A percentile compares a stretch with the other conserved stretches of the same genome.
These are phyloP conservation scores for Xestobium rufovillosum DNA, from an alignment of 2,888 invertebrate species.

Conservation along the genomic window DNA sequence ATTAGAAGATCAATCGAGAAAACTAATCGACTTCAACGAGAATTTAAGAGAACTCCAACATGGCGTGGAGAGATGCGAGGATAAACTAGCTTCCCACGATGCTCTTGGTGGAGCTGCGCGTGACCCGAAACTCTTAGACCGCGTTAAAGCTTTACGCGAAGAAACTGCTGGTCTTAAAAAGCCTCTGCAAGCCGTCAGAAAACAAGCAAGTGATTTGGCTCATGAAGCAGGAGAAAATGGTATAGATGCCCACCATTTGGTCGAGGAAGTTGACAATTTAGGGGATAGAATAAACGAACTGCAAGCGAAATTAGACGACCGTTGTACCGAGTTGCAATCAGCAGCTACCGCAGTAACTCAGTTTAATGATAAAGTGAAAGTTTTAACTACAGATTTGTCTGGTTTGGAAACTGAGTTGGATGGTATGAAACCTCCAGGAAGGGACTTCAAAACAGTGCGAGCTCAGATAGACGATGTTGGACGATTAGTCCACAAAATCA, in stretches of 20 bases:
- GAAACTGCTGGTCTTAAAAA: slow-evolving; percentile 72
- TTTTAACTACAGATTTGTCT: slow-evolving; percentile 65
- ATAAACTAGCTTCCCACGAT: slow-evolving; percentile 70
- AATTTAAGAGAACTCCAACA: slow-evolving; percentile 78
- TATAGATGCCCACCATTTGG: slow-evolving; percentile 67
- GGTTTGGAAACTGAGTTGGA: slow-evolving; percentile 79
- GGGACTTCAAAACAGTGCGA: slow-evolving; percentile 79
- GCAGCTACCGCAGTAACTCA: slow-evolving; percentile 81
- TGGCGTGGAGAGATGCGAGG: slow-evolving; percentile 80
- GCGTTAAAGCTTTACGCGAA: slow-evolving; percentile 75
- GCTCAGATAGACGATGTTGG: slow-evolving; percentile 75
- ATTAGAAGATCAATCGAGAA: slow-evolving; percentile 74
- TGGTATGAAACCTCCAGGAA: slow-evolving; percentile 74
- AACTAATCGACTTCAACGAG: slow-evolving; percentile 78
- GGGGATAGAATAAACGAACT: slow-evolving; percentile 71
- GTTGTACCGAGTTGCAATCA: slow-evolving; percentile 71
- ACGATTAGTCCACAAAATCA: slow-evolving; percentile 59
- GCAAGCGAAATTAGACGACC: slow-evolving; percentile 67
- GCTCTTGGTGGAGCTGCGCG: slow-evolving; percentile 65
- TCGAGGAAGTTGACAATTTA: slow-evolving; percentile 70
- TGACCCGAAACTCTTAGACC: slow-evolving; percentile 77
- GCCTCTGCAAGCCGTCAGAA: slow-evolving; percentile 51
- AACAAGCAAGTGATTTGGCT: slow-evolving; percentile 69
- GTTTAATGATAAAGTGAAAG: slow-evolving; percentile 83
- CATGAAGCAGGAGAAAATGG: slow-evolving; percentile 69